These are phyloP conservation scores for Aphidoletes aphidimyza DNA, from an alignment of 2,888 invertebrate species.

Conservation along the genomic window DNA sequence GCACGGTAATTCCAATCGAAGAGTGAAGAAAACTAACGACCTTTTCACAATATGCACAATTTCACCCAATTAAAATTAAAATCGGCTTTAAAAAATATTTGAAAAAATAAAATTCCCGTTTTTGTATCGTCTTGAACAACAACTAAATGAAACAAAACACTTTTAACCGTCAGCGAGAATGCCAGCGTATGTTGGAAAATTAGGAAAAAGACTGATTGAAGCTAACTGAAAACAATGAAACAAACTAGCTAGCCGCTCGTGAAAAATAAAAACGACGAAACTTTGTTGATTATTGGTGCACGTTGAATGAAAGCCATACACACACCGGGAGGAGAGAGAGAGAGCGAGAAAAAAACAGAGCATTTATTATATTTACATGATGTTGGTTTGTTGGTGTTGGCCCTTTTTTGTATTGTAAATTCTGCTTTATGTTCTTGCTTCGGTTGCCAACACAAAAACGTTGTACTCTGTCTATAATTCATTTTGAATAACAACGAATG, in stretches of 20 bases:
- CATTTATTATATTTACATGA: constrained; percentile 30
- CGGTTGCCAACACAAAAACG: not conserved
- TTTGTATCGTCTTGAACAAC: not conserved
- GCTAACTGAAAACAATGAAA: constrained; percentile 4
- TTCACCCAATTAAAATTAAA: not conserved
- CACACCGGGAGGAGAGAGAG: too few species aligned
- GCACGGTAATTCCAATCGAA: not conserved
- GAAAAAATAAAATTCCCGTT: not conserved
- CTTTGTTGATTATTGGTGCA: constrained; percentile 46
- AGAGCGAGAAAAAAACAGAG: constrained; percentile 34
- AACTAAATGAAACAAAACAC: not conserved
- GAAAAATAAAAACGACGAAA: constrained; percentile 6
- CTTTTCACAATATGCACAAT: not conserved
- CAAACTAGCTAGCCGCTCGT: not conserved
- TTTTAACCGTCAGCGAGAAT: not conserved
- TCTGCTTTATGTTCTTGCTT: not conserved
- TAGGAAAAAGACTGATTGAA: not conserved
- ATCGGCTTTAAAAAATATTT: not conserved
- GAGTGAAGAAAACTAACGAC: not conserved
- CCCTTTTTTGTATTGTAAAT: not conserved
- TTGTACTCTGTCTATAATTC: not conserved
- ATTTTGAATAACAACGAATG: not conserved
- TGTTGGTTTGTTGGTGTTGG: constrained; percentile 10
- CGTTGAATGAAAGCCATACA: not conserved
- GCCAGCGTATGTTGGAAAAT: not conserved